Percentiles rank a stretch among this genome's conserved stretches.
phyloP scores from a whole-genome alignment of 2,888 invertebrate species.

The Argyra leucocephala region DNA sequence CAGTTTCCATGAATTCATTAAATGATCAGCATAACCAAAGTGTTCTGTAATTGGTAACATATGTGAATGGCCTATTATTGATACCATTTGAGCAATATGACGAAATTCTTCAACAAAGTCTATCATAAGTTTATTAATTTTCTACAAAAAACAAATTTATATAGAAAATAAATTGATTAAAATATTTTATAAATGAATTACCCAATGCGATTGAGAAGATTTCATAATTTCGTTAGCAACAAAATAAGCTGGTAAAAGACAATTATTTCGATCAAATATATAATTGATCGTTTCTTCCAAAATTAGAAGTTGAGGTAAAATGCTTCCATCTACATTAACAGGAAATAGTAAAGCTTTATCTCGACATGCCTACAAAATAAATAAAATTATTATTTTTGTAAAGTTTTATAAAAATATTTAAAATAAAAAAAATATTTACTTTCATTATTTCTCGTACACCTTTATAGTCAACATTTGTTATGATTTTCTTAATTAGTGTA shows the following conservation, averaged over 20 bases:
- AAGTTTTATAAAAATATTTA: neutral
- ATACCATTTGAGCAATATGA: constrained; percentile 90
- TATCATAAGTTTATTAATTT: constrained; percentile 73
- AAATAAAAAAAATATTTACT: constrained; percentile 39
- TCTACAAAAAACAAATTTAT: too few relatives aligned
- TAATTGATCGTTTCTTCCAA: constrained; percentile 73
- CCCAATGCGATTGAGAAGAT: constrained; percentile 67
- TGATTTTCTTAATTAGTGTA: constrained; percentile 69
- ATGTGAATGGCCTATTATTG: constrained; percentile 78
- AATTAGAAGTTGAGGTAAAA: constrained; percentile 71
- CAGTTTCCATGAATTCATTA: constrained; percentile 86
- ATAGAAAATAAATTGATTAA: constrained; percentile 12
- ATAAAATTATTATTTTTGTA: constrained; percentile 23
- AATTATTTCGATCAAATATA: constrained; percentile 86
- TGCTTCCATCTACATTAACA: constrained; percentile 64
- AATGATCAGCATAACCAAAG: constrained; percentile 79
- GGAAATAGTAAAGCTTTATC: constrained; percentile 82
- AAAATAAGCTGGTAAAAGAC: constrained; percentile 86
- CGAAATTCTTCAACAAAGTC: constrained; percentile 88
- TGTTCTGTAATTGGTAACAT: constrained; percentile 92
- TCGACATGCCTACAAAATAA: constrained; percentile 56
- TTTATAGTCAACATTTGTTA: constrained; percentile 90
- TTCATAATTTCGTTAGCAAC: constrained; percentile 92
- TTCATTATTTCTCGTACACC: constrained; percentile 89
- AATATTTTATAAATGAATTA: constrained; percentile 39